Percentiles rank a stretch among this genome's conserved stretches.
Conservation (phyloP, 2,113 vertebrate species). For the Paradisaea rubra region DNA sequence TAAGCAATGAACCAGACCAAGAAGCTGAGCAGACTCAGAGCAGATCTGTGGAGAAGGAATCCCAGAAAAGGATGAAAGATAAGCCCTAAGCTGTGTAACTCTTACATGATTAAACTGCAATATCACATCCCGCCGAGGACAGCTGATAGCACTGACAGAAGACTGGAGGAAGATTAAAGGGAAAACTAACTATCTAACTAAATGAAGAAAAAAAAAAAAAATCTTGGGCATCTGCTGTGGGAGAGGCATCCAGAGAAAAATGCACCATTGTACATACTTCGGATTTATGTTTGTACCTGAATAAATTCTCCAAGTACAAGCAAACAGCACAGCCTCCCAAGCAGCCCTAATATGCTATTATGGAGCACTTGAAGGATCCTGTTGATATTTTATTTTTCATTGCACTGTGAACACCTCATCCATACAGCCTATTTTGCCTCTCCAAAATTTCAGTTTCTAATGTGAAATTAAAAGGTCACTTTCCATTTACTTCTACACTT, state of each 20-base stretch:
- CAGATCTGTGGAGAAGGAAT: neutral
- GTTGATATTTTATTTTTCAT: neutral
- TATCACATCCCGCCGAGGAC: neutral
- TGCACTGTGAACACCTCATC: neutral
- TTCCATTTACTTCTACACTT: neutral
- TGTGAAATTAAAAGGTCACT: neutral
- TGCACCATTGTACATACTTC: neutral
- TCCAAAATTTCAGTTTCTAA: neutral
- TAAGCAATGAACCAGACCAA: neutral
- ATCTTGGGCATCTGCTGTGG: neutral
- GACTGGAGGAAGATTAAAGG: neutral
- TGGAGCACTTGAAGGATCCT: neutral
- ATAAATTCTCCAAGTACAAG: neutral
- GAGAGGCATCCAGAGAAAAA: neutral
- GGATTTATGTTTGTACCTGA: neutral
- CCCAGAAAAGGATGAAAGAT: neutral
- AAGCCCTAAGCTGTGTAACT: neutral
- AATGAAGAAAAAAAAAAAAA: neutral
- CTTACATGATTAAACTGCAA: neutral
- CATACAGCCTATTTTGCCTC: fast-evolving
- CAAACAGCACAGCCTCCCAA: neutral
- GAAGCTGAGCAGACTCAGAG: neutral
- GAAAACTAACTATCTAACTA: neutral
- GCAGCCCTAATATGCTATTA: neutral
- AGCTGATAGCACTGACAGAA: neutral